These are phyloP conservation scores for Semaprochilodus insignis DNA, from an alignment of 2,797 vertebrate species.

Conservation along the genomic window DNA sequence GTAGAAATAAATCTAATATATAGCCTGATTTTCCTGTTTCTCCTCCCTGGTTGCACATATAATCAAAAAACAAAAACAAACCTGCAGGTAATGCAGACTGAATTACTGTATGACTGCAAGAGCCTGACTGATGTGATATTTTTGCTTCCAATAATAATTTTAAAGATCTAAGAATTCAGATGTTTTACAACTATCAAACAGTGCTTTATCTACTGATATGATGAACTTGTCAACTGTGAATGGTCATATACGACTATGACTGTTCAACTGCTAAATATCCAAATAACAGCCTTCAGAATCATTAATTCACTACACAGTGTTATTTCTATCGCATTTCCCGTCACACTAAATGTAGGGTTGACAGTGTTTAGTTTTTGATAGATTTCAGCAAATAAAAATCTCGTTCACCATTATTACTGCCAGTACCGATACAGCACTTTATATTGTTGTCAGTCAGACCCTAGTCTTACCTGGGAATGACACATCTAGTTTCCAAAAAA, in stretches of 20 bases:
- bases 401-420: too few relatives aligned
- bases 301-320: not conserved
- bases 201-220: too few relatives aligned
- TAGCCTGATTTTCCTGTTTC: not conserved
- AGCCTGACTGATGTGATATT: not conserved
- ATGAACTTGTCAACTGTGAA: too few relatives aligned
- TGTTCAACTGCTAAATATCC: too few relatives aligned
- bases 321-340: too few relatives aligned
- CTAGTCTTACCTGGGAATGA: not conserved
- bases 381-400: too few relatives aligned
- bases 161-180: too few relatives aligned
- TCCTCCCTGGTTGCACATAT: not conserved
- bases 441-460: not conserved
- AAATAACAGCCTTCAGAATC: not conserved
- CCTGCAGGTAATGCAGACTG: not conserved
- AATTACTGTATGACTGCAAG: not conserved
- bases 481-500: not conserved
- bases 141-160: not conserved
- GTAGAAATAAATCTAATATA: not conserved
- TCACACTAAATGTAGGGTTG: too few relatives aligned
- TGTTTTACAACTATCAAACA: too few relatives aligned
- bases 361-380: too few relatives aligned
- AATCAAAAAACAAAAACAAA: not conserved
- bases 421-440: not conserved
- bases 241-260: too few relatives aligned